These are phyloP conservation scores for Coluber constrictor DNA, from an alignment of 2,797 vertebrate genomes.

Conservation along the genomic window DNA sequence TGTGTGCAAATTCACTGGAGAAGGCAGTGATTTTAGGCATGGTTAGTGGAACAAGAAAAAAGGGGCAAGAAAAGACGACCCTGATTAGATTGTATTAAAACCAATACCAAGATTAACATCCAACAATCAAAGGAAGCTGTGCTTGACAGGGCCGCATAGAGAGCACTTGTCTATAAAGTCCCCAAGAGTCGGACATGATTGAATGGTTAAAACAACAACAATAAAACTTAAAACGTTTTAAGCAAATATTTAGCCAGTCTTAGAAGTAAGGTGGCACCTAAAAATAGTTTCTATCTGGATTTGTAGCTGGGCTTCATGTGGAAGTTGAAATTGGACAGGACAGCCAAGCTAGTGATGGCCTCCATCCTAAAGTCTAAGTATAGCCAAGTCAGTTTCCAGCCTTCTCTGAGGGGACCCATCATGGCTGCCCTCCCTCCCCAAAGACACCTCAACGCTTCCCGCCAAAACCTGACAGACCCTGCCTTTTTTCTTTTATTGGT, in stretches of 20 bases:
- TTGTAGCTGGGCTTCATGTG: not conserved
- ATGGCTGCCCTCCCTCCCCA: not conserved
- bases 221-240: not conserved
- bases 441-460: not conserved
- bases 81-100: not conserved
- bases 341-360: not conserved
- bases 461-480: not conserved
- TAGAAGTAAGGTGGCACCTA: not conserved
- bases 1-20: not conserved
- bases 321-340: not conserved
- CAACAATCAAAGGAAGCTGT: not conserved
- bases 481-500: not conserved
- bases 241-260: not conserved
- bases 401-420: not conserved
- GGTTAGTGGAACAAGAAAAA: not conserved
- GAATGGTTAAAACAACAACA: not conserved
- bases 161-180: not conserved
- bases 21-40: not conserved
- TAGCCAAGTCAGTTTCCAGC: not conserved
- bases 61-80: not conserved
- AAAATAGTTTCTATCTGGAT: not conserved
- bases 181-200: not conserved
- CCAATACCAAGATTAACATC: not conserved
- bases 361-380: not conserved
- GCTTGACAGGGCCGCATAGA: not conserved